Percentiles rank a stretch among this genome's conserved stretches.
These are phyloP conservation scores for Fistularia tabacaria DNA, from an alignment of 2,797 vertebrate species.

Conservation along the genomic window DNA sequence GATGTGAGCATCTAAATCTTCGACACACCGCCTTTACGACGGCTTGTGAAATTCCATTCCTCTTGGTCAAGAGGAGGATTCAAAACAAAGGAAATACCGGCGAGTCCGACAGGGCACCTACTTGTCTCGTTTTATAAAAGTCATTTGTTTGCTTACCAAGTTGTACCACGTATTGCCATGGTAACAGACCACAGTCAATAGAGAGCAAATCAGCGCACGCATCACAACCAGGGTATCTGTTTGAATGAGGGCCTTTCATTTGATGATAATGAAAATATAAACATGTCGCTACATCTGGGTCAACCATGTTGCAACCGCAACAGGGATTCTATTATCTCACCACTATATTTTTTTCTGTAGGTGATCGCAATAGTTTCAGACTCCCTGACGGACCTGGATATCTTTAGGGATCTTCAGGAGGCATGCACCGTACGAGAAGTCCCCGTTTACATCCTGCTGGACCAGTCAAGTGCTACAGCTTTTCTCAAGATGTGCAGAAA, in stretches of 20 bases:
- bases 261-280: constrained; percentile 61
- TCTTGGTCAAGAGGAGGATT: constrained; percentile 29
- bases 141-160: constrained; percentile 71
- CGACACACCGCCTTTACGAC: constrained; percentile 41
- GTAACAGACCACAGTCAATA: constrained; percentile 68
- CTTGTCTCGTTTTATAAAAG: constrained; percentile 50
- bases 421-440: constrained; percentile 78
- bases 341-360: constrained; percentile 73
- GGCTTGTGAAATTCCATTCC: constrained; percentile 50
- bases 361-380: constrained; percentile 97
- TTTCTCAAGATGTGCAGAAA: constrained; percentile 93
- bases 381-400: constrained; percentile 91
- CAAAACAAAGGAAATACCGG: constrained; percentile 17
- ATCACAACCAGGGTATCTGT: constrained; percentile 42
- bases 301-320: constrained; percentile 34
- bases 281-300: constrained; percentile 43
- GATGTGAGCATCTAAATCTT: constrained; percentile 46
- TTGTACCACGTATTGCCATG: constrained; percentile 62
- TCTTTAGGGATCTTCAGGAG: constrained; percentile 92
- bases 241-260: constrained; percentile 54
- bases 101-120: constrained; percentile 34
- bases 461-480: constrained; percentile 77
- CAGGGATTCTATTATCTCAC: constrained; percentile 60
- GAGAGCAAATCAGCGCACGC: constrained; percentile 59
- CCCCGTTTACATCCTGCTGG: constrained; percentile 93